Evolutionary conservation across 2,113 vertebrate genomes (phyloP).

Genomic region (Amphilophus citrinellus): DNA sequence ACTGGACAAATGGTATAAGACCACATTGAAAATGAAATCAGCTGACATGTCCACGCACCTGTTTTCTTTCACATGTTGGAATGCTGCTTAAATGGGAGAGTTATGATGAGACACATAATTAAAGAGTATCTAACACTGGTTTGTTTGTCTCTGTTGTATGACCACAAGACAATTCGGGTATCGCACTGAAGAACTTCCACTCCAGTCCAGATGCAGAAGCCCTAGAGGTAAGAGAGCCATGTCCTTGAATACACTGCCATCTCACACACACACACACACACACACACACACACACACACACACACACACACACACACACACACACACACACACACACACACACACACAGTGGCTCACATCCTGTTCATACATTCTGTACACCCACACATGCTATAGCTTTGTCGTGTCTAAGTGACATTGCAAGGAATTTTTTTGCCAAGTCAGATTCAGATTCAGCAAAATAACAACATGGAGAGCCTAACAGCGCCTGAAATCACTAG

Average conservation of each 20-base stretch:
- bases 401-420: background rate
- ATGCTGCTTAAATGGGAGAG: background rate
- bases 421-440: background rate
- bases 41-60: background rate
- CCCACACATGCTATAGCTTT: slow-evolving; percentile 31
- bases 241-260: slow-evolving; percentile 21
- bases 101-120: background rate
- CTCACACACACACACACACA: slow-evolving; percentile 18
- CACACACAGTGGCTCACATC: slow-evolving; percentile 29
- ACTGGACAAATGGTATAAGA: background rate
- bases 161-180: slow-evolving; percentile 80
- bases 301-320: background rate
- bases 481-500: slow-evolving; percentile 85
- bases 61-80: background rate
- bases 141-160: slow-evolving; percentile 70
- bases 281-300: no score
- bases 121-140: background rate
- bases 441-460: slow-evolving; percentile 60
- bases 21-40: background rate
- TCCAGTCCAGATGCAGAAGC: slow-evolving; percentile 81
- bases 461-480: slow-evolving; percentile 80
- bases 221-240: slow-evolving; percentile 82
- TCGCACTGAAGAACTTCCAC: slow-evolving; percentile 90
- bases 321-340: no score
- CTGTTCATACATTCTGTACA: slow-evolving; percentile 51